Evolutionary conservation across 2,888 invertebrate genomes (phyloP).

Genomic region (Dichetophora obliterata): DNA sequence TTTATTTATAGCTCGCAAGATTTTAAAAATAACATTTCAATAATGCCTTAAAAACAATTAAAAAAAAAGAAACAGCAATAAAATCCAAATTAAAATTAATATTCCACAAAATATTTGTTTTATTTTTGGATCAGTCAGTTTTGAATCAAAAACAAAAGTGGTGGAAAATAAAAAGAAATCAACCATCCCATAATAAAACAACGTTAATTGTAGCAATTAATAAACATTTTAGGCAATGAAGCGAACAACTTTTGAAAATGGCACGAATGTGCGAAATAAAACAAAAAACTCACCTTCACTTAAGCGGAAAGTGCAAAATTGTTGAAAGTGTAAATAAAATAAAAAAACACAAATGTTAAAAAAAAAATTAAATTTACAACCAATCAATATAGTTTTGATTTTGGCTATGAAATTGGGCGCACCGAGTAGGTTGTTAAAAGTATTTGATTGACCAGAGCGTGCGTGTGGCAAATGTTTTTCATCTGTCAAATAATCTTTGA

Average conservation of each 20-base stretch:
- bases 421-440: neutral
- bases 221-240: conserved; percentile 1
- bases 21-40: neutral
- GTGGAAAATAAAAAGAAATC: neutral
- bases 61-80: neutral
- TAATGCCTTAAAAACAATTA: neutral
- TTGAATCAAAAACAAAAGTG: neutral
- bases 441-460: neutral
- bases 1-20: neutral
- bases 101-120: neutral
- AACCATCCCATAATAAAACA: neutral
- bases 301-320: no score
- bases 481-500: neutral
- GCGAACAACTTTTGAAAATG: neutral
- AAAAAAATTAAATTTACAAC: neutral
- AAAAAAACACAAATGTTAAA: neutral
- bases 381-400: neutral
- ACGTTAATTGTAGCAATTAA: conserved; percentile 14
- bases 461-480: neutral
- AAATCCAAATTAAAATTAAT: neutral
- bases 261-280: neutral
- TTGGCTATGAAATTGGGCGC: neutral
- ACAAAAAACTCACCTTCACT: neutral
- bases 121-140: neutral
- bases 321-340: neutral